phyloP scores from a whole-genome alignment of 2,797 vertebrate species.

The Sphaeramia orbicularis region DNA sequence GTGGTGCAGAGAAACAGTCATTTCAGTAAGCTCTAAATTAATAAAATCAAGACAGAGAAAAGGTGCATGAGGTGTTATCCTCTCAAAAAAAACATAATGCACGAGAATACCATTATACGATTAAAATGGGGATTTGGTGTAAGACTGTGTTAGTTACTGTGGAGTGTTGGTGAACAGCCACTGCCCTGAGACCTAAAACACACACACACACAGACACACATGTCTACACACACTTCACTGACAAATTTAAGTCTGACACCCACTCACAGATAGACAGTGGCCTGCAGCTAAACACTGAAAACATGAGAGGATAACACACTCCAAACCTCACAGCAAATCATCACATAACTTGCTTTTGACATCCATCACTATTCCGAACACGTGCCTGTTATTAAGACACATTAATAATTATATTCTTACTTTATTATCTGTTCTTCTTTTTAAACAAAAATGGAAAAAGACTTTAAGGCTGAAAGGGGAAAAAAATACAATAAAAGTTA shows the following conservation, averaged over 20 bases:
- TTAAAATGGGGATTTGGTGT: slow-evolving; percentile 22
- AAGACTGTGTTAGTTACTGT: slow-evolving; percentile 35
- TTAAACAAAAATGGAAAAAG: slow-evolving; percentile 28
- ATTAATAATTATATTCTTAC: slow-evolving; percentile 42
- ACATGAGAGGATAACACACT: slow-evolving; percentile 57
- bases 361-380: slow-evolving; percentile 33
- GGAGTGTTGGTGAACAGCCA: slow-evolving; percentile 59
- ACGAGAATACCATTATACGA: slow-evolving; percentile 12
- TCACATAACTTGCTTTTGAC: slow-evolving; percentile 39
- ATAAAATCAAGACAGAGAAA: no score
- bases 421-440: slow-evolving; percentile 46
- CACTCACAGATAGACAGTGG: slow-evolving; percentile 62
- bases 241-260: slow-evolving; percentile 71
- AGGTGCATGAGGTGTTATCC: no score
- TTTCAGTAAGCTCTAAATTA: no score
- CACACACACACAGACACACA: slow-evolving; percentile 23
- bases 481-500: background rate
- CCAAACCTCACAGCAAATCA: slow-evolving; percentile 43
- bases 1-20: no score
- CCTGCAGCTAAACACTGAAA: slow-evolving; percentile 65
- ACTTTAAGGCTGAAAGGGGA: slow-evolving; percentile 28
- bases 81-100: slow-evolving; percentile 38
- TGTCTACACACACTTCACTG: slow-evolving; percentile 40
- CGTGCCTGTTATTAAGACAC: slow-evolving; percentile 35
- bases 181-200: slow-evolving; percentile 45